phyloP scores from a whole-genome alignment of 2,797 vertebrate genomes.

The Spinibarbus caldwelli region DNA sequence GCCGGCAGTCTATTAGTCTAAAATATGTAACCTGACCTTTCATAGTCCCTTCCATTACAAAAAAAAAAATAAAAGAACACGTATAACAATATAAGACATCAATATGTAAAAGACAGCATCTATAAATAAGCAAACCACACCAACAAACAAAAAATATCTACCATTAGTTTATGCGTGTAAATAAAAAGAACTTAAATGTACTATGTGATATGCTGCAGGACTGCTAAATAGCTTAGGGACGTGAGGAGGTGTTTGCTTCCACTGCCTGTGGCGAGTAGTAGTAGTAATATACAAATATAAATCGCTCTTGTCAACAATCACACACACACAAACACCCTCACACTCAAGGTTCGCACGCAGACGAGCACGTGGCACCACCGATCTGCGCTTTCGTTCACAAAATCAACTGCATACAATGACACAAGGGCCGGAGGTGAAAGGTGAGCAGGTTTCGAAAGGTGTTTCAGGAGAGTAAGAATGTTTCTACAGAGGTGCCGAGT shows the following conservation, averaged over 20 bases:
- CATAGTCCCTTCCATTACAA: constrained; percentile 89
- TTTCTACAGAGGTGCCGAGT: constrained; percentile 31
- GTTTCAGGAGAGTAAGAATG: constrained; percentile 14
- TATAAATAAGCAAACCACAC: constrained; percentile 95
- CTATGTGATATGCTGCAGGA: constrained; percentile 85
- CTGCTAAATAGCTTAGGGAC: constrained; percentile 88
- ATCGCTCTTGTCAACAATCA: constrained; percentile 86
- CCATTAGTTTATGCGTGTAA: constrained; percentile 75
- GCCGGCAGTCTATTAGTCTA: constrained; percentile 96
- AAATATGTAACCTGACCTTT: constrained; percentile 86
- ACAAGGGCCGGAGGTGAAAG: constrained; percentile 29
- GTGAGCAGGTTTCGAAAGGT: constrained; percentile 34
- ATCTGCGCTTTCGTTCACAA: constrained; percentile 22
- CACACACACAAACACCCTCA: constrained; percentile 51
- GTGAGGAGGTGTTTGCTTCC: constrained; percentile 87
- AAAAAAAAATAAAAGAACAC: constrained; percentile 73
- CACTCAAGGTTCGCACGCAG: constrained; percentile 32
- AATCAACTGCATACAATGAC: constrained; percentile 36
- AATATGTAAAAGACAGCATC: constrained; percentile 91
- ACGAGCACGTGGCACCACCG: constrained; percentile 6
- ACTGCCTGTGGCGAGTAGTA: constrained; percentile 47
- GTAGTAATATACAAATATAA: constrained; percentile 75
- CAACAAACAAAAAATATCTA: constrained; percentile 85
- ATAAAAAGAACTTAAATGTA: constrained; percentile 84
- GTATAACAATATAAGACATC: constrained; percentile 72